Conservation (phyloP, 2,113 vertebrate genomes). For the Sorex fumeus region DNA sequence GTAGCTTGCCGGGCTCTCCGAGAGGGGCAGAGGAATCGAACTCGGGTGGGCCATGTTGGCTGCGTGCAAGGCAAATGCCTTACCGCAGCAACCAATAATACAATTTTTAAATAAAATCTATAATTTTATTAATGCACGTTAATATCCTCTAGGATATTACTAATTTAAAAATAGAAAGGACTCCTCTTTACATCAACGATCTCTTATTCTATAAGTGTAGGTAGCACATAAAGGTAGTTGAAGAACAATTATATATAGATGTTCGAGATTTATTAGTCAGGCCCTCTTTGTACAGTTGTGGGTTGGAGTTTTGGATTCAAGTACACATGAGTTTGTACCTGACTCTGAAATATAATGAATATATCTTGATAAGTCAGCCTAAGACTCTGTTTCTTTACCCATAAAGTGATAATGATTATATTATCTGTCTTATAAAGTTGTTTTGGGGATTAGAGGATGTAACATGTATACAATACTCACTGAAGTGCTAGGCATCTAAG, state of each 20-base stretch:
- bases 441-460: slow-evolving; percentile 32
- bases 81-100: not conserved
- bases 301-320: not conserved
- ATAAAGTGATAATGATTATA: not conserved
- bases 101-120: not conserved
- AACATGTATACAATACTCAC: not conserved
- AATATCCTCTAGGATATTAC: not conserved
- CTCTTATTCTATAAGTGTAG: not conserved
- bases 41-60: no score
- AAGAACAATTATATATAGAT: not conserved
- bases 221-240: no score
- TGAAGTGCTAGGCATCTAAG: not conserved
- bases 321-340: slow-evolving; percentile 28
- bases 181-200: not conserved
- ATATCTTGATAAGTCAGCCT: not conserved
- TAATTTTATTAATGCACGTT: not conserved
- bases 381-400: slow-evolving; percentile 38
- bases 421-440: not conserved
- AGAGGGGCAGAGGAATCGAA: no score
- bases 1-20: no score
- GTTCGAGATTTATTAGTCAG: not conserved
- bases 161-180: slow-evolving; percentile 29
- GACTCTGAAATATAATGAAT: not conserved
- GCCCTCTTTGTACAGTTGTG: not conserved
- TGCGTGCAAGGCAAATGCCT: no score